Base-by-base conservation (phyloP, 1,140 invertebrate species). In the Euura lappo region DNA sequence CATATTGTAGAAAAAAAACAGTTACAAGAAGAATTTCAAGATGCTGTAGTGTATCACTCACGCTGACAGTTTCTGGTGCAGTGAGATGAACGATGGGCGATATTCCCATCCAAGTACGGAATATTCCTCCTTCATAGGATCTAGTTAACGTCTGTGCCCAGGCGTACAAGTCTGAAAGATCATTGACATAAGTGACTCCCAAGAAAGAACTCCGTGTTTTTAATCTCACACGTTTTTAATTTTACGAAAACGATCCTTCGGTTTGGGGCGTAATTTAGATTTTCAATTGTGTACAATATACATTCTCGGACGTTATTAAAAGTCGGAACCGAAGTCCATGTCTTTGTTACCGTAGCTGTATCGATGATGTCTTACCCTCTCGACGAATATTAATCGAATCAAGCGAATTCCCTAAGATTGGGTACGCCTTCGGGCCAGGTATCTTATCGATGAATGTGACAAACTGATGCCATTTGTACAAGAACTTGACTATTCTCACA, bases 51-150 rank as follows among this genome's bases (percentile, higher is more conserved):
- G 28, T 28, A 28, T 28, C 28, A 42, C 69, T 71, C 80, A 84
- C 83, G 76, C 84, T 77, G 45, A 84, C 72, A 65, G 81, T 77
- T 44, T 76, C 71, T 28, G 84, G 84, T 72, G 84, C 81, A 11
- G 72, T 77, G 45, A 84, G 44, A 67, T 82, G 78, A 13, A 84
- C 73, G 2, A 66, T 43, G 6, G 77, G 75, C 3, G 60, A 6
- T 7, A 44, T 65, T 0, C 78, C 81, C 4, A 82, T 1, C 81
- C 81, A 83, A 2, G 76, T 44, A 65, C 77, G 69, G 1, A 80
- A 73, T 28, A 84, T 79, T 13, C 83, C 83, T 44, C 76, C 72
- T 71, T 81, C 78, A 28, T 28, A 28, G 47, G 67, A 78, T 28
- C 74, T 2, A 4, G 68, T 70, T 76, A 79, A 42, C 47, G 3